phyloP scores from a whole-genome alignment of 2,888 invertebrate species.

The Prosapia bicincta region DNA sequence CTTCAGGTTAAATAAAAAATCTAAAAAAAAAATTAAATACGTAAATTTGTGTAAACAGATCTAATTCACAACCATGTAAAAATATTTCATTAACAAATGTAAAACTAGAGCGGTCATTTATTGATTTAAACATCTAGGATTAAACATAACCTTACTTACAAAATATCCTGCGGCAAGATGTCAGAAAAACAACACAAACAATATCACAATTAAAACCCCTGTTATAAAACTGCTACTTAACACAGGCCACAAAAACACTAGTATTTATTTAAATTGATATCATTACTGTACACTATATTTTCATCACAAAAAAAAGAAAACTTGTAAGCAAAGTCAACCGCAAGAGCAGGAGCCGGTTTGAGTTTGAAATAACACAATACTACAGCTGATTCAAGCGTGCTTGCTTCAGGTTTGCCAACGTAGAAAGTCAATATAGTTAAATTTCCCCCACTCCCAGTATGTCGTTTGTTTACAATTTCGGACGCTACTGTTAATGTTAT shows the following conservation, averaged over 20 bases:
- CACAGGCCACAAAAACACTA: not conserved
- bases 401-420: not conserved
- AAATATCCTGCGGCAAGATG: not conserved
- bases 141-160: not conserved
- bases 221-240: not conserved
- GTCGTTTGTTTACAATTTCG: too few species aligned
- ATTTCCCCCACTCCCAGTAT: not conserved
- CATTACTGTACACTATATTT: not conserved
- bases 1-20: too few species aligned
- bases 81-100: not conserved
- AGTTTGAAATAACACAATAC: not conserved
- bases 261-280: not conserved
- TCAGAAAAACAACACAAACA: not conserved
- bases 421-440: not conserved
- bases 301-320: too few species aligned
- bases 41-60: too few species aligned
- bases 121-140: not conserved
- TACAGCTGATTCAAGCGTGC: slow-evolving; percentile 2
- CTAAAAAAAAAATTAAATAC: too few species aligned
- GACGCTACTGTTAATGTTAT: too few species aligned
- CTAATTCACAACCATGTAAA: too few species aligned
- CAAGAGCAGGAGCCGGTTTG: not conserved
- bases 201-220: not conserved
- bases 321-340: not conserved
- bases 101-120: not conserved